Base-by-base conservation (phyloP, 23 tunicate species). In the Styela plicata region DNA sequence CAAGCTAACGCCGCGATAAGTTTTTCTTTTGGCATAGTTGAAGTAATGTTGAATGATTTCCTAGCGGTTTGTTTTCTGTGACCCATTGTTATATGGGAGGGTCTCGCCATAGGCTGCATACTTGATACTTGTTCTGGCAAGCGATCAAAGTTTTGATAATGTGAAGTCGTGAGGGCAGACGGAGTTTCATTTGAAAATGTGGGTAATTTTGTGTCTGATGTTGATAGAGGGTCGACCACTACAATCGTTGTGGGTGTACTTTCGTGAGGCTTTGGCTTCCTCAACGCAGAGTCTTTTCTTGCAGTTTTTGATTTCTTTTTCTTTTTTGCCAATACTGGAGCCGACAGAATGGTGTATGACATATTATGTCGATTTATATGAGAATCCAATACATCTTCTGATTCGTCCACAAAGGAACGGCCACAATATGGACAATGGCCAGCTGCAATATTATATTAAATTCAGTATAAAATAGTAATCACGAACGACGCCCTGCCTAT, bases 21-120 rank as follows among this genome's bases (percentile, higher is more conserved):
- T n/a, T 24, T 44, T 20, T 76, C 66, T 44, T 76, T 76, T 0
- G 81, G 81, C 33, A 76, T 16, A 27, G 64, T 76, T 20, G 66
- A 44, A 0, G 65, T 30, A 5, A 76, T 52, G 26, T 27, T 76
- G 17, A 53, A 76, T 5, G 81, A 76, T 65, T 76, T 76, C 53
- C 81, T 76, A 0, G 81, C 81, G 21, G 81, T 76, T 29, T 76
- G 81, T 44, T 76, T 76, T 26, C 81, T 36, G 44, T 76, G 81
- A 0, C 81, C 81, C 81, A 76, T 76, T 33, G 81, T 13, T 53
- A 76, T 44, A 25, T 27, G 17, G 17, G 81, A 76, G 26, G 81
- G 81, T n/a, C 31, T 36, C 7, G 81, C 27, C 26, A 76, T 21
- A 52, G 66, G 81, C 19, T 33, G 20, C 22, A 74, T 20, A 18